These are phyloP conservation scores for Hippolais icterina DNA, from an alignment of 2,113 vertebrate species.

Conservation along the genomic window DNA sequence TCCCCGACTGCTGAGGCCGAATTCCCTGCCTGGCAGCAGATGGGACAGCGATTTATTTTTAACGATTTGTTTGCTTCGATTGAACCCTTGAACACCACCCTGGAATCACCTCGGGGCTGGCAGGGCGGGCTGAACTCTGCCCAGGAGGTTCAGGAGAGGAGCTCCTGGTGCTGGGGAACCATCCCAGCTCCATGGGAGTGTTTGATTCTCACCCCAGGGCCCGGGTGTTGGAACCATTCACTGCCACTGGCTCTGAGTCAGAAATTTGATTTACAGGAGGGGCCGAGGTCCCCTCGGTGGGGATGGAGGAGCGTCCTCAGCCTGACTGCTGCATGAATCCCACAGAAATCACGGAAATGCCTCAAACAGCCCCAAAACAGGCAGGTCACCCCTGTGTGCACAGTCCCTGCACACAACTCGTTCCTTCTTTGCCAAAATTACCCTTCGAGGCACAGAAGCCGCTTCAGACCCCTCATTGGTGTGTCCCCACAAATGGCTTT, in stretches of 20 bases:
- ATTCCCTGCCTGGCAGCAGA: slow-evolving; percentile 35
- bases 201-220: neutral
- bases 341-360: neutral
- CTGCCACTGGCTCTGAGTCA: neutral
- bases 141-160: neutral
- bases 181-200: rapidly evolving
- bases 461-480: neutral
- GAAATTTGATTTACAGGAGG: neutral
- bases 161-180: neutral
- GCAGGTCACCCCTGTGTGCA: rapidly evolving
- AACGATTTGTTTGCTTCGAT: slow-evolving; percentile 37
- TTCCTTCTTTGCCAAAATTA: neutral
- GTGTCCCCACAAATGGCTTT: slow-evolving; percentile 46
- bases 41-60: slow-evolving; percentile 30
- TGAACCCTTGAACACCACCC: neutral
- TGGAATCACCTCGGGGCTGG: neutral
- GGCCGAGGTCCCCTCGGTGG: neutral
- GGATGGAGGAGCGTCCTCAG: neutral
- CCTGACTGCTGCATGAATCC: neutral
- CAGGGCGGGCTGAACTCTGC: neutral
- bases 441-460: neutral
- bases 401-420: neutral
- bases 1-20: neutral
- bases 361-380: neutral
- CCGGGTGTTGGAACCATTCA: rapidly evolving